Evolutionary conservation across 2,797 vertebrate species (phyloP).

Genomic region (Phoebastria nigripes): DNA sequence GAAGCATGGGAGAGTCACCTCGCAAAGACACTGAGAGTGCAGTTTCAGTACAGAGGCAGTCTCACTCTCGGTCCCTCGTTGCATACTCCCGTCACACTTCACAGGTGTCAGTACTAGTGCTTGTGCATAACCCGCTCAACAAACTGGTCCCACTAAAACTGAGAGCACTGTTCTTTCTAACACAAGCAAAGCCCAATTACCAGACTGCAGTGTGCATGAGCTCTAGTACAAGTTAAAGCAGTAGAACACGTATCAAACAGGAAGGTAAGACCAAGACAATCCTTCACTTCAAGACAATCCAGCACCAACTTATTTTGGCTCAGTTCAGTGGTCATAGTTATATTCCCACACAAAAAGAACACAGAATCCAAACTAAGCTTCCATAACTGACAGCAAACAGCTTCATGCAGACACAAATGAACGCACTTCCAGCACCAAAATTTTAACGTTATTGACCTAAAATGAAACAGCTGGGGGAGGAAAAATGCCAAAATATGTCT

Average conservation of each 20-base stretch:
- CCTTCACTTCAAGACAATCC: background rate
- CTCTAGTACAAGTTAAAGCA: background rate
- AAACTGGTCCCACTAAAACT: background rate
- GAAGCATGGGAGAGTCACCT: fast-evolving
- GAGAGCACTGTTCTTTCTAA: background rate
- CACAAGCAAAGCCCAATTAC: fast-evolving
- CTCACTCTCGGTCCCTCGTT: background rate
- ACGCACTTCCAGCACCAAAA: background rate
- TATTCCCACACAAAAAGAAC: background rate
- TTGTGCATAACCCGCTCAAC: background rate
- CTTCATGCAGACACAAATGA: background rate
- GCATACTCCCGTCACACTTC: background rate
- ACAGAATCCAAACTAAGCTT: background rate
- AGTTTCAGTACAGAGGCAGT: background rate
- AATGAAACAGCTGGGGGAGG: conserved; percentile 13
- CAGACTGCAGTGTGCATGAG: background rate
- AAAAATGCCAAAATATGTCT: conserved; percentile 30
- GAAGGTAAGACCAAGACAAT: background rate
- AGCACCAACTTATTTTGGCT: background rate
- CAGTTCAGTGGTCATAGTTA: background rate
- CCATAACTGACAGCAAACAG: background rate
- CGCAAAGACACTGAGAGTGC: fast-evolving
- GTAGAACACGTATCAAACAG: background rate
- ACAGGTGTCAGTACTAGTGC: background rate
- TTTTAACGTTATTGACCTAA: conserved; percentile 11